A percentile compares a stretch with the other conserved stretches of the same genome.
These are phyloP conservation scores for Platichthys flesus DNA, from an alignment of 2,113 vertebrate species.

Conservation along the genomic window DNA sequence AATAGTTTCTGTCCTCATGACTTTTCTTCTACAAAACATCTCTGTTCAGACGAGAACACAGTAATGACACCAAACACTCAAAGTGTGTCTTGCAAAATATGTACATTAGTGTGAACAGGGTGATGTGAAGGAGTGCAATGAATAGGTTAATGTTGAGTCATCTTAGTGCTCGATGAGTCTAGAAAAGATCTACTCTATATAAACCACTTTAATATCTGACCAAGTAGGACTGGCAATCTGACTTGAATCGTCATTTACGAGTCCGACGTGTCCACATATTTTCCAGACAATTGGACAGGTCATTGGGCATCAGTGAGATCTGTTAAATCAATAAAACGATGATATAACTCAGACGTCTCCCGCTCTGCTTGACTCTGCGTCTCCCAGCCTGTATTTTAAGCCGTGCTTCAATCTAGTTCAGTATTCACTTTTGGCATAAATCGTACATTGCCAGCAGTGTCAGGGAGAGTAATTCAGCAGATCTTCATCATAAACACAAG, in stretches of 20 bases:
- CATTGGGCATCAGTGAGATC: constrained; percentile 45
- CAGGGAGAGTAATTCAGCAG: constrained; percentile 5
- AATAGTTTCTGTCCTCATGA: too few relatives aligned
- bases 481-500: constrained; percentile 23
- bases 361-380: background rate
- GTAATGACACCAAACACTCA: too few relatives aligned
- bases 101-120: too few relatives aligned
- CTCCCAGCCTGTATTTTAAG: constrained; percentile 10
- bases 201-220: background rate
- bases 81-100: too few relatives aligned
- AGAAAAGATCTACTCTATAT: too few relatives aligned
- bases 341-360: constrained; percentile 70
- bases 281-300: constrained; percentile 1
- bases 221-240: background rate
- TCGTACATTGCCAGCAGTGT: background rate
- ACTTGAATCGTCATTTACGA: background rate
- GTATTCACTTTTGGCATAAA: constrained; percentile 34
- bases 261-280: background rate
- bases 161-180: too few relatives aligned
- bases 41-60: too few relatives aligned
- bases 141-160: too few relatives aligned
- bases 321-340: constrained; percentile 72
- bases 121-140: too few relatives aligned
- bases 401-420: constrained; percentile 7
- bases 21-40: too few relatives aligned